Evolutionary conservation across 2,113 vertebrate species (phyloP).

Genomic region (Lepus europaeus): DNA sequence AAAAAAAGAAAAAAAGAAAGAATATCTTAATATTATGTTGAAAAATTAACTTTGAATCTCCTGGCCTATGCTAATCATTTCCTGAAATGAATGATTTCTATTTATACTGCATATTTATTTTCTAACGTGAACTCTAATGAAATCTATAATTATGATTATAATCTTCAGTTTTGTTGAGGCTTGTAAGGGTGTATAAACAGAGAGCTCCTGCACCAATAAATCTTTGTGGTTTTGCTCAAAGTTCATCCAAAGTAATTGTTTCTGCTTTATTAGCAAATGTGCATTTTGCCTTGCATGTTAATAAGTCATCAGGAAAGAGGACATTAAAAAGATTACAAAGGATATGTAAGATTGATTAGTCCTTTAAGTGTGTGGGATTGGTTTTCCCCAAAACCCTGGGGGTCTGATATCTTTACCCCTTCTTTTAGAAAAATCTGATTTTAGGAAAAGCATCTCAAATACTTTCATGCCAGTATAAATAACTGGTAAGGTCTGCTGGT

Average conservation of each 20-base stretch:
- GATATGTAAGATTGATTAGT: not conserved
- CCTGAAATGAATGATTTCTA: conserved; percentile 8
- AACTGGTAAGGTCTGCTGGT: not conserved
- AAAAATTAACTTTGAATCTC: conserved; percentile 33
- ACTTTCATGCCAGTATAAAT: not conserved
- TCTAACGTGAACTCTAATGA: not conserved
- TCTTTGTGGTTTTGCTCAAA: not conserved
- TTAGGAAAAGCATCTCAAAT: not conserved
- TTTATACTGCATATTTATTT: not conserved
- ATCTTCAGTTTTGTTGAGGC: conserved; percentile 14
- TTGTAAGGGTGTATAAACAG: not conserved
- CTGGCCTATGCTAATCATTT: not conserved
- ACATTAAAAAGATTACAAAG: not conserved
- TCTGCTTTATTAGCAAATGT: not conserved
- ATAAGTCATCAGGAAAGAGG: not conserved
- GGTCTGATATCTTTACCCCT: not conserved
- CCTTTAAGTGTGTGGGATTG: not conserved
- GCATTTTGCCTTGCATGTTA: not conserved
- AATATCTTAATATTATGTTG: not conserved
- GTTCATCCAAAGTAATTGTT: not conserved
- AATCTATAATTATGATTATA: not conserved
- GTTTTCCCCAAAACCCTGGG: not conserved
- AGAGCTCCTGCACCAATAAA: not conserved
- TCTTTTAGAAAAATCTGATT: not conserved
- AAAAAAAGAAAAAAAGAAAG: not conserved